These are phyloP conservation scores for Mesopsocus fuscifrons DNA, from an alignment of 2,888 invertebrate genomes.

Conservation along the genomic window DNA sequence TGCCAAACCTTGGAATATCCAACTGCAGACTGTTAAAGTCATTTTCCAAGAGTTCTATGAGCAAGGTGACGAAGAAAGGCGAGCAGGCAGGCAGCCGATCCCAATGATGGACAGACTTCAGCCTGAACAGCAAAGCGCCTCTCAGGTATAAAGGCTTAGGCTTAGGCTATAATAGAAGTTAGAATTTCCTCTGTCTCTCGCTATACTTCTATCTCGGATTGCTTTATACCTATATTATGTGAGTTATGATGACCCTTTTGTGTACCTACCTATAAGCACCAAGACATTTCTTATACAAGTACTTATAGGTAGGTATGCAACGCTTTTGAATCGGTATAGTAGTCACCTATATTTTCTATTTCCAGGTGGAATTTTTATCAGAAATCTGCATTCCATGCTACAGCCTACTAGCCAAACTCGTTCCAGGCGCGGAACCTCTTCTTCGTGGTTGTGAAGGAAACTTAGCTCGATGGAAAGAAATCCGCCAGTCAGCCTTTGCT, in stretches of 20 bases:
- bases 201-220: no score
- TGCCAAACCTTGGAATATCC: conserved; percentile 68
- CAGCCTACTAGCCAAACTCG: conserved; percentile 38
- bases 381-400: conserved; percentile 73
- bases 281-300: no score
- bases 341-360: conserved; percentile 11
- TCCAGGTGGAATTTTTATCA: conserved; percentile 54
- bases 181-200: background rate
- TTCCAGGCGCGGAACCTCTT: conserved; percentile 52
- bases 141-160: no score
- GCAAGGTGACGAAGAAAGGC: conserved; percentile 53
- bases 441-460: conserved; percentile 44
- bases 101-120: conserved; percentile 65
- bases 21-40: conserved; percentile 58
- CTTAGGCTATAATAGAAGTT: no score
- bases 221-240: no score
- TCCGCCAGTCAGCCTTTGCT: conserved; percentile 21
- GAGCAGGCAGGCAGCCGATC: conserved; percentile 46
- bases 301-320: no score
- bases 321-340: no score
- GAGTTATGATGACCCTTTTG: no score
- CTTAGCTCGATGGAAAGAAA: conserved; percentile 36
- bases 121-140: conserved; percentile 51
- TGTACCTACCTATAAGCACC: no score
- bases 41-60: conserved; percentile 70